Conservation (phyloP, 2,797 vertebrate species). For the Choloepus didactylus region DNA sequence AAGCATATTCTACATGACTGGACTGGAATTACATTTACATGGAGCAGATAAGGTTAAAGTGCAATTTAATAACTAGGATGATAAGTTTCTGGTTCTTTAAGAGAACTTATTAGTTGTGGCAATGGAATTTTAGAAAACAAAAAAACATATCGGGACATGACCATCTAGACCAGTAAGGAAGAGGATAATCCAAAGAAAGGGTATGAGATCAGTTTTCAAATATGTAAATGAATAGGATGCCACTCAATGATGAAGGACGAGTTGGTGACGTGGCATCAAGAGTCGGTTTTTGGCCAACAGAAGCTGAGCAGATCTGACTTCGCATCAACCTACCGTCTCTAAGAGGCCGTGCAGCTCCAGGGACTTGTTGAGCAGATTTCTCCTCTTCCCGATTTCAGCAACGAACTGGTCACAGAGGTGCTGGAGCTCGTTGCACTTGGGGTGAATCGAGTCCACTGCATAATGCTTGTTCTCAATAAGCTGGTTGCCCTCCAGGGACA, state of each 20-base stretch:
- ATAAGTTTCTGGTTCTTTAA: background rate
- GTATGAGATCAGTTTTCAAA: background rate
- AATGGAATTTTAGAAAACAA: background rate
- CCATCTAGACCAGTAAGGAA: background rate
- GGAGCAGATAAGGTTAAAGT: background rate
- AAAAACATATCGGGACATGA: rapidly evolving
- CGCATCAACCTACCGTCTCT: conserved; percentile 90
- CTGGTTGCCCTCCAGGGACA: conserved; percentile 91
- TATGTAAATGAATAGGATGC: too few species aligned
- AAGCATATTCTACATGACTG: background rate
- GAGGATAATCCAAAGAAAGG: background rate
- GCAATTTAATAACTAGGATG: background rate
- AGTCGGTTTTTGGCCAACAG: too few species aligned
- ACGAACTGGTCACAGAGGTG: conserved; percentile 89
- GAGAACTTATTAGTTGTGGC: background rate
- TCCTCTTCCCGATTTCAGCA: conserved; percentile 87
- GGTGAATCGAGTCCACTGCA: conserved; percentile 95
- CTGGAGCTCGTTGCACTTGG: conserved; percentile 95
- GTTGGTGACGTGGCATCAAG: background rate
- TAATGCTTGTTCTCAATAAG: conserved; percentile 95
- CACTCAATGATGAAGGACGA: background rate
- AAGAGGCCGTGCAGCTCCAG: conserved; percentile 93
- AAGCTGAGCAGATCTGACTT: background rate
- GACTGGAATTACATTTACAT: background rate
- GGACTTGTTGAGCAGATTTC: conserved; percentile 92